phyloP scores from a whole-genome alignment of 2,797 vertebrate species.

The Manis crassicaudata region DNA sequence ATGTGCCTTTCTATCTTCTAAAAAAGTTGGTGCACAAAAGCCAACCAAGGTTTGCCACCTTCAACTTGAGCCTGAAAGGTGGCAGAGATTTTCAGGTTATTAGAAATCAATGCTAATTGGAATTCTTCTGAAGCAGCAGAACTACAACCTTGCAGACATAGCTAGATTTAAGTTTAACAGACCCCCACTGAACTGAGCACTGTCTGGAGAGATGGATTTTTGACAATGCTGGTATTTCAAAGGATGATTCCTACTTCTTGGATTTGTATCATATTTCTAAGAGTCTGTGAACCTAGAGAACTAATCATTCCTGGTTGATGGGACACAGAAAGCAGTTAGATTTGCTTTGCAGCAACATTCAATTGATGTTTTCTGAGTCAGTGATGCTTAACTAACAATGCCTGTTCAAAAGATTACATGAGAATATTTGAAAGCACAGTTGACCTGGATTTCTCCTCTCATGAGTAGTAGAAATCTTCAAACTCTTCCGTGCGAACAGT shows the following conservation, averaged over 20 bases:
- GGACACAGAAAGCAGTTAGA: conserved; percentile 12
- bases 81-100: conserved; percentile 35
- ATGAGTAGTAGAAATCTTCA: neutral
- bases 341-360: conserved; percentile 36
- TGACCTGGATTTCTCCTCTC: conserved; percentile 50
- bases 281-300: neutral
- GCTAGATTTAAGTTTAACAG: conserved; percentile 17
- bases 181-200: conserved; percentile 29
- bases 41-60: neutral
- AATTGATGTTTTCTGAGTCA: conserved; percentile 62
- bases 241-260: conserved; percentile 21
- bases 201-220: conserved; percentile 47
- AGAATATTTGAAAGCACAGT: conserved; percentile 54
- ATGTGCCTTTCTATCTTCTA: neutral
- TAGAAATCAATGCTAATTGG: conserved; percentile 54
- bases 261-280: conserved; percentile 56
- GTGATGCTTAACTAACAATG: conserved; percentile 64
- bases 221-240: conserved; percentile 53
- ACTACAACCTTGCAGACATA: neutral
- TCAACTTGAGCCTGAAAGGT: neutral
- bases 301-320: conserved; percentile 59
- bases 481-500: neutral
- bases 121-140: conserved; percentile 56
- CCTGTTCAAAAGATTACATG: neutral
- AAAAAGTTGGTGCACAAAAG: conserved; percentile 1